Conservation (phyloP, 2,888 invertebrate species). For the Palloptera scutellata region DNA sequence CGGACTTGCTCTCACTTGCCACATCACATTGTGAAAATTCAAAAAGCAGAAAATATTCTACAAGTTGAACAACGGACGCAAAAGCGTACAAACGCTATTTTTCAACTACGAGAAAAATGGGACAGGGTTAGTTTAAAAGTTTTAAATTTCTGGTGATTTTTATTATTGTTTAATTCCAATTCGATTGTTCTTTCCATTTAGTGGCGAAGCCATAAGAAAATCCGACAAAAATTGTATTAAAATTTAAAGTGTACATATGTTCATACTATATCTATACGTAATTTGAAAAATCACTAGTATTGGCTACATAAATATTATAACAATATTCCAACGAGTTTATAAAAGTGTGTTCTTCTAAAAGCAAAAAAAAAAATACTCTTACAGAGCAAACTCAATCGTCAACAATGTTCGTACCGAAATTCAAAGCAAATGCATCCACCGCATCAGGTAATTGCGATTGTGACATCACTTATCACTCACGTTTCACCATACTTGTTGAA, state of each 20-base stretch:
- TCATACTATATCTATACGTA: neutral
- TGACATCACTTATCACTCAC: too few relatives aligned
- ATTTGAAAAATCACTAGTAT: conserved; percentile 12
- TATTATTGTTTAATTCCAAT: neutral
- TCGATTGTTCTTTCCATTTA: neutral
- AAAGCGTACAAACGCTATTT: conserved; percentile 48
- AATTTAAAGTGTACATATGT: too few relatives aligned
- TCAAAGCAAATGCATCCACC: conserved; percentile 78
- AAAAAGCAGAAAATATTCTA: conserved; percentile 31
- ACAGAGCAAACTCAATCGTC: conserved; percentile 67
- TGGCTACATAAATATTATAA: conserved; percentile 9
- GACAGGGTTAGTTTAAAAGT: conserved; percentile 63
- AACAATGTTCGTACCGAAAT: conserved; percentile 80
- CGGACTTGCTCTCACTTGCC: conserved; percentile 15
- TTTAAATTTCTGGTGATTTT: neutral
- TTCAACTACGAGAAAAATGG: conserved; percentile 52
- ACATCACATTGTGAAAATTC: conserved; percentile 21
- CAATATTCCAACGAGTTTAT: neutral
- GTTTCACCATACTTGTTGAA: too few relatives aligned
- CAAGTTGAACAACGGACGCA: conserved; percentile 58
- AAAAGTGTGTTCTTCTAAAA: neutral
- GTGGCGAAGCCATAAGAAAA: neutral
- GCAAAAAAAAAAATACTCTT: conserved; percentile 56
- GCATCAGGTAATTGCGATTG: conserved; percentile 56
- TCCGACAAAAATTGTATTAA: neutral